Base-by-base conservation (phyloP, 2,888 invertebrate genomes). In the Malthinus seriepunctatus region DNA sequence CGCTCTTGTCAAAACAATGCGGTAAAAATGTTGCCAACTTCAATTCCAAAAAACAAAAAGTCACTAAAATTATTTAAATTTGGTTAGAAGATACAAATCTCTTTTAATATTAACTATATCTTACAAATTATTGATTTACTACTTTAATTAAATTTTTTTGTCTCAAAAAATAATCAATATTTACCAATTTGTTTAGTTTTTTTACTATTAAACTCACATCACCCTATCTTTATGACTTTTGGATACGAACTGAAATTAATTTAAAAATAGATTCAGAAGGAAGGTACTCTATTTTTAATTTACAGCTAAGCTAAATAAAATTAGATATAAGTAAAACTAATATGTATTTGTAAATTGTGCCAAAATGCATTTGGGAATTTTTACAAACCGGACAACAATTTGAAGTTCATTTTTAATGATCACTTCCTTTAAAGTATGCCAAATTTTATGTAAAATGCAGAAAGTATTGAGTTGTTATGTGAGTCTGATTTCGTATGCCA, bases 181-280 rank as follows among this genome's bases (percentile, higher is more conserved):
- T 48, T 34, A 32, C n/a, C n/a, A 48, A 48, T 32, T 32, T 33
- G 15, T 15, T 11, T 33, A 33, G 15, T 48, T 32, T 15, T 10
- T 15, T 35, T 11, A 11, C 9, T 33, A 47, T 12, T 10, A 34
- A 48, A 35, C 23, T 48, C 48, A 33, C 11, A 33, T 35, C 76
- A 73, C 75, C 72, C 70, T 72, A 67, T 65, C 73, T 75, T 71
- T 23, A 23, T 23, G 23, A 23, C 23, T 23, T 23, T 71, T 69
- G 64, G 65, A 66, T 68, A 64, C 69, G 72, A 68, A 73, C 73
- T 72, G 65, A 69, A 66, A 51, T 66, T 73, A 75, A 75, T 74
- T 74, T 75, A 73, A 76, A 73, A 68, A 67, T 67, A 68, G 69
- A 72, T 69, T 72, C 34, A 42, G 39, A 42, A 42, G n/a, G 49